Conservation (phyloP, 2,113 vertebrate species). For the Eonycteris spelaea region DNA sequence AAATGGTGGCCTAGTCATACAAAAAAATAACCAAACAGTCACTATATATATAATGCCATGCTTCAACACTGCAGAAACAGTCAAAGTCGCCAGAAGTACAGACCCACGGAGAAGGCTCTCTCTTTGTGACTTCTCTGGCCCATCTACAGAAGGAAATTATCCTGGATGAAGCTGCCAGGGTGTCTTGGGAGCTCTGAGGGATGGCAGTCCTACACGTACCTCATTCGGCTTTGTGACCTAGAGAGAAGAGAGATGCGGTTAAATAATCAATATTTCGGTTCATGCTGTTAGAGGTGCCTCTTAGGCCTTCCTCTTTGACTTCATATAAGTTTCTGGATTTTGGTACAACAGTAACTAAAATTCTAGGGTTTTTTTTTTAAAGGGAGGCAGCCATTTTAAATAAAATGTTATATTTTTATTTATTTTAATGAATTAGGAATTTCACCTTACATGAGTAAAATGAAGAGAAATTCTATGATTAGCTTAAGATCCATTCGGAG, state of each 20-base stretch:
- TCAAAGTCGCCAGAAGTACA: background rate
- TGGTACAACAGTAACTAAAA: background rate
- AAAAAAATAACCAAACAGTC: too few species aligned
- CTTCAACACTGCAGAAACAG: background rate
- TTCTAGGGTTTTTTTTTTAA: background rate
- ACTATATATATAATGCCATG: background rate
- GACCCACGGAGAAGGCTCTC: background rate
- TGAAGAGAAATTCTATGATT: background rate
- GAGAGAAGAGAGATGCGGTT: background rate
- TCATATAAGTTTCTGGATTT: background rate
- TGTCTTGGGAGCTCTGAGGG: background rate
- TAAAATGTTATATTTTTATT: slow-evolving; percentile 5
- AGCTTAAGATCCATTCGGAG: background rate
- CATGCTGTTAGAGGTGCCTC: rapidly evolving
- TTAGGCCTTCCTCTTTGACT: background rate
- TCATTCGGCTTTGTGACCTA: background rate
- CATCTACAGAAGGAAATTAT: background rate
- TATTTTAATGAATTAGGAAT: background rate
- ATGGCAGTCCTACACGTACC: background rate
- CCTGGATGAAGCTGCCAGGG: background rate
- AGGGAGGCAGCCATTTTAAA: background rate
- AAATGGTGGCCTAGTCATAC: background rate
- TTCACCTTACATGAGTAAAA: background rate
- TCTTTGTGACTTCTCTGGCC: background rate
- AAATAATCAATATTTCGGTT: background rate